Base-by-base conservation (phyloP, 2,888 invertebrate genomes). In the Polyploca ridens region DNA sequence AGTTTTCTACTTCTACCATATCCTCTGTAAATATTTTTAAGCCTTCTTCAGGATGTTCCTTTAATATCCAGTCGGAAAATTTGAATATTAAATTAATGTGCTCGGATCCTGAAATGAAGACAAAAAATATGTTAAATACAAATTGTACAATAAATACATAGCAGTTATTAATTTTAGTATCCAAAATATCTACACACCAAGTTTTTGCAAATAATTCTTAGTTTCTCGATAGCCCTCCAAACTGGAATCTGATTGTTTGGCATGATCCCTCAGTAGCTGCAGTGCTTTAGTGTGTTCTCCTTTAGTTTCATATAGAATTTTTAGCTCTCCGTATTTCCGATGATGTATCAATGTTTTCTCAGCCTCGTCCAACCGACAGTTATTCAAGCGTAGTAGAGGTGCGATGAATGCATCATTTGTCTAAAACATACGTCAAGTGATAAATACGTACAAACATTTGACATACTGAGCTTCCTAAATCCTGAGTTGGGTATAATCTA, bases 331-430 rank as follows among this genome's bases (percentile, higher is more conserved):
- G 83, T 97, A 97, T 87, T 99, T 99, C 64, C 97, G 96, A 86
- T 98, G 96, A 81, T 97, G 97, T 71, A 97, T 95, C 46, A 99
- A 92, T 0, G 98, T 97, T 79, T 96, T 96, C 84, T 99, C 99
- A 0, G 99, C 97, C 91, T 99, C 99, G 64, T 98, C 98, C 27
- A 99, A 90, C 74, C 99, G 98, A 82, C 99, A 99, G 84, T 98
- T 97, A 89, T 99, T 98, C 19, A 98, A 93, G 1, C 99, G 96
- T 35, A 99, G 93, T 14, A 99, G 92, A 0, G 99, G 97, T 0
- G 98, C 98, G 2, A 99, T 97, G 63, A 99, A 94, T 0, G 98
- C 98, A 90, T 99, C 99, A 86, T 99, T 99, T 0, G 98, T 99
- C 97, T 98, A 87, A 46, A 94, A 77, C 66, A 49, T 1, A 58